These are phyloP conservation scores for Spicauda simplicius DNA, from an alignment of 2,888 invertebrate genomes.

Conservation along the genomic window DNA sequence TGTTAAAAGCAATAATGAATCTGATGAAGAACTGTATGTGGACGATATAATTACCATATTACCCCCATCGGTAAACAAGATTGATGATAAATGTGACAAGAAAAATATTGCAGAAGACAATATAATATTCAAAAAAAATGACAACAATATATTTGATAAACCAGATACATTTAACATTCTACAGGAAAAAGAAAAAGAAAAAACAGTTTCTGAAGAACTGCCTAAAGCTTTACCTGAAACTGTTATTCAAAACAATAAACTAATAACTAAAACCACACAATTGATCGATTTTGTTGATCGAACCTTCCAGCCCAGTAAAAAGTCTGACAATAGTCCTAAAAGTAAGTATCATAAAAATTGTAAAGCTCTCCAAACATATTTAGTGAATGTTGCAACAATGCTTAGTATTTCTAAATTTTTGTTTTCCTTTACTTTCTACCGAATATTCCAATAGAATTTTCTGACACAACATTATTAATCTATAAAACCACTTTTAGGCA, in stretches of 20 bases:
- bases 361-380: too few relatives aligned
- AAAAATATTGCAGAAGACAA: not conserved
- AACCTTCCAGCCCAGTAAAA: slow-evolving; percentile 12
- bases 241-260: not conserved
- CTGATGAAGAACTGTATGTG: slow-evolving; percentile 37
- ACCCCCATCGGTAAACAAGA: slow-evolving; percentile 41
- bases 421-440: too few relatives aligned
- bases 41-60: slow-evolving; percentile 36
- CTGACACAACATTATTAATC: not conserved
- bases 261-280: slow-evolving; percentile 11
- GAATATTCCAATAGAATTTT: not conserved
- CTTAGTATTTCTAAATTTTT: too few relatives aligned
- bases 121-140: not conserved
- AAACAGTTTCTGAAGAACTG: not conserved
- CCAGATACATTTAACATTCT: not conserved
- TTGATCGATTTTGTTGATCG: slow-evolving; percentile 11
- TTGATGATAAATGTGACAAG: slow-evolving; percentile 16
- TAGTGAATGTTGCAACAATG: too few relatives aligned
- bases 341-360: slow-evolving; percentile 10
- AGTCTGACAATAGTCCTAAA: slow-evolving; percentile 7
- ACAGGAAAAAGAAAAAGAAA: not conserved
- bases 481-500: slow-evolving; percentile 11
- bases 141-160: not conserved
- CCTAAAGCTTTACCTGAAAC: not conserved
- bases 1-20: slow-evolving; percentile 35